Conservation (phyloP, 2,113 vertebrate species). For the Lagenorhynchus albirostris region DNA sequence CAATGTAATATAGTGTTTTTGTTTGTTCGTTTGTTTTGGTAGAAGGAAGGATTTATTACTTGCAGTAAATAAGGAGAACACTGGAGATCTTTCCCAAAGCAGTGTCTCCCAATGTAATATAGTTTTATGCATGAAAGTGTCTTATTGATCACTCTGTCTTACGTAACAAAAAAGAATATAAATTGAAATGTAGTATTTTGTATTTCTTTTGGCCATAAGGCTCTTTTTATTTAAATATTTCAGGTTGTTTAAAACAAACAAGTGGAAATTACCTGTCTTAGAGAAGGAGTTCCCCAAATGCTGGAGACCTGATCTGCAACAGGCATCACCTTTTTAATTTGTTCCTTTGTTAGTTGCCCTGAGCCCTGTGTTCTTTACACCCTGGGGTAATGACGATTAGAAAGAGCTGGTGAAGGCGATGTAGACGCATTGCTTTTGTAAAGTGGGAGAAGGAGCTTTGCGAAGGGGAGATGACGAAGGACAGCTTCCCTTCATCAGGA, state of each 20-base stretch:
- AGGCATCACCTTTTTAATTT: background rate
- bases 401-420: background rate
- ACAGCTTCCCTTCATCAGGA: background rate
- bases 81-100: background rate
- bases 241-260: background rate
- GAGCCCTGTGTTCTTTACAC: background rate
- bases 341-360: background rate
- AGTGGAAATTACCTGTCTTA: background rate
- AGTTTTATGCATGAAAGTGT: background rate
- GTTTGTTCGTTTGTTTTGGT: too few relatives aligned
- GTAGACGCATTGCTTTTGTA: background rate
- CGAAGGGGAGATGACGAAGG: background rate
- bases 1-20: background rate
- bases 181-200: background rate
- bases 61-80: background rate
- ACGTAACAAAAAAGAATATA: background rate
- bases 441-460: background rate
- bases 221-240: slow-evolving; percentile 4
- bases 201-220: background rate
- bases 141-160: background rate
- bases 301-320: background rate
- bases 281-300: background rate
- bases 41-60: background rate
- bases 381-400: background rate
- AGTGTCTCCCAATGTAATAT: background rate